Percentiles rank a stretch among this genome's conserved stretches.
Evolutionary conservation across 2,888 invertebrate species (phyloP).

Genomic region (Ectemnius lituratus): DNA sequence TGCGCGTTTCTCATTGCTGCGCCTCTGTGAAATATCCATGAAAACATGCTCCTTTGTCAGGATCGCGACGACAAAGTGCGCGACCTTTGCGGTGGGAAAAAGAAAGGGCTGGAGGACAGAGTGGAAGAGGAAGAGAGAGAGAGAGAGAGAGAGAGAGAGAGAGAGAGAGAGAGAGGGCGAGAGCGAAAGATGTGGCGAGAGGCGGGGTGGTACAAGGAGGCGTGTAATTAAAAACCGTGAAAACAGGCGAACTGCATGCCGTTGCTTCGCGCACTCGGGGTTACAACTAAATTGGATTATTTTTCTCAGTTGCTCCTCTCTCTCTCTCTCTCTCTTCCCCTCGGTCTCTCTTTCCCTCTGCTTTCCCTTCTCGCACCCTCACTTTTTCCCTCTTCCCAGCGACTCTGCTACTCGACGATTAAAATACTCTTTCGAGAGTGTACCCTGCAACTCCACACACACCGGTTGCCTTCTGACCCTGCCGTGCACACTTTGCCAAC

Average conservation of each 20-base stretch:
- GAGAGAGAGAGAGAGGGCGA: too few relatives aligned
- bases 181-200: too few relatives aligned
- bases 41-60: slow-evolving; percentile 63
- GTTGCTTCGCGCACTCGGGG: slow-evolving; percentile 49
- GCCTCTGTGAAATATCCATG: slow-evolving; percentile 48
- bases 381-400: slow-evolving; percentile 23
- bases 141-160: too few relatives aligned
- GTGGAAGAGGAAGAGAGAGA: too few relatives aligned
- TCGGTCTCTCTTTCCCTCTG: slow-evolving; percentile 32
- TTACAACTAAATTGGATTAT: slow-evolving; percentile 72
- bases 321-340: slow-evolving; percentile 24
- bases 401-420: slow-evolving; percentile 40
- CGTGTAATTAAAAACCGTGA: slow-evolving; percentile 72
- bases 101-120: too few relatives aligned
- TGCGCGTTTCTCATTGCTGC: slow-evolving; percentile 36
- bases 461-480: slow-evolving; percentile 19
- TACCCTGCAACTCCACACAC: slow-evolving; percentile 22
- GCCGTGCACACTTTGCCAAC: slow-evolving; percentile 4
- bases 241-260: slow-evolving; percentile 63
- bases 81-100: slow-evolving; percentile 28
- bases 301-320: slow-evolving; percentile 65
- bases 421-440: slow-evolving; percentile 48
- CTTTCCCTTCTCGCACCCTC: slow-evolving; percentile 21
- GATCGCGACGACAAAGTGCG: slow-evolving; percentile 57
- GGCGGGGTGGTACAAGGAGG: slow-evolving; percentile 29